A percentile compares a stretch with the other conserved stretches of the same genome.
Conservation (phyloP, 2,113 vertebrate species). For the Corynorhinus townsendii region DNA sequence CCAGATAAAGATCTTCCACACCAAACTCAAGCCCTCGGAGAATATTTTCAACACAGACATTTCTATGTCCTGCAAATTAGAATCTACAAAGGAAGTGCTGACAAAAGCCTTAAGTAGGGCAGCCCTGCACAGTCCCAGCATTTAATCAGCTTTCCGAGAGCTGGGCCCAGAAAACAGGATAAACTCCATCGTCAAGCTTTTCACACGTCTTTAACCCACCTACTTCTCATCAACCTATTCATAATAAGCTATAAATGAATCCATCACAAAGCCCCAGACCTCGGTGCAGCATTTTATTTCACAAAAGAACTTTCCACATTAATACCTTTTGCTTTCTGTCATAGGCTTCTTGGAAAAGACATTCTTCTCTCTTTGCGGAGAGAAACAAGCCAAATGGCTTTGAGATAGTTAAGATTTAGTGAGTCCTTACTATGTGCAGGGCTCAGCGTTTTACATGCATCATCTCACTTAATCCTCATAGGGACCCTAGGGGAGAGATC, state of each 20-base stretch:
- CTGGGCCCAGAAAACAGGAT: slow-evolving; percentile 42
- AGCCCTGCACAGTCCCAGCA: neutral
- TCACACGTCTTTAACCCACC: slow-evolving; percentile 33
- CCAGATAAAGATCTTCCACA: slow-evolving; percentile 63
- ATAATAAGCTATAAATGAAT: slow-evolving; percentile 47
- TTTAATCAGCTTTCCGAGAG: slow-evolving; percentile 65
- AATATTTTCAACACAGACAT: slow-evolving; percentile 56
- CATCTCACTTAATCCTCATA: slow-evolving; percentile 36
- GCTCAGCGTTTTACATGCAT: slow-evolving; percentile 35
- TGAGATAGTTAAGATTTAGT: slow-evolving; percentile 6
- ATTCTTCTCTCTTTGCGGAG: neutral
- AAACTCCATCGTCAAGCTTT: slow-evolving; percentile 41
- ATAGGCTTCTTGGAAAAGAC: neutral
- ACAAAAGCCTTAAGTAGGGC: slow-evolving; percentile 59
- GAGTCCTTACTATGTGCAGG: neutral
- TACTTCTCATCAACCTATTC: slow-evolving; percentile 59
- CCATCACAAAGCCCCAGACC: slow-evolving; percentile 27
- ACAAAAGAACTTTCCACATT: slow-evolving; percentile 35
- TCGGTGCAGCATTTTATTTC: slow-evolving; percentile 16
- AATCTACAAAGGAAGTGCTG: slow-evolving; percentile 55
- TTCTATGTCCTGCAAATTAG: slow-evolving; percentile 56
- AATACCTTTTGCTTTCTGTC: slow-evolving; percentile 52
- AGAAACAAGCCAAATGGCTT: slow-evolving; percentile 38
- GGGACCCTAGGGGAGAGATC: neutral
- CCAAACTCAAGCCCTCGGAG: slow-evolving; percentile 46